Evolutionary conservation across 2,888 invertebrate species (phyloP).

Genomic region (Bombyx huttoni): DNA sequence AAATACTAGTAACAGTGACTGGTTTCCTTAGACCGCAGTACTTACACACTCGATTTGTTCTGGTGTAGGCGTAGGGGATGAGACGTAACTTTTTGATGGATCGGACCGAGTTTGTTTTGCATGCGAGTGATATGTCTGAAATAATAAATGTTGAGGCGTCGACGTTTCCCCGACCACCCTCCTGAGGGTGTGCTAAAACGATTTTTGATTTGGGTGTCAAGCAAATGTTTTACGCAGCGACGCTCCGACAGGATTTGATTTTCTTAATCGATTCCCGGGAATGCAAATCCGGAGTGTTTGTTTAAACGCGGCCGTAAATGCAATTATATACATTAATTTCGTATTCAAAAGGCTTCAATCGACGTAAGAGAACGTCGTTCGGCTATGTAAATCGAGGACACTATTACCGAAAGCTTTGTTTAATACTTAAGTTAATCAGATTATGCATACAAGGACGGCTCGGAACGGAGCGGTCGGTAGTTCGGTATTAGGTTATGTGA

Average conservation of each 20-base stretch:
- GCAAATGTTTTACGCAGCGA: constrained; percentile 69
- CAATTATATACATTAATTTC: constrained; percentile 9
- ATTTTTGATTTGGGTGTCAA: constrained; percentile 73
- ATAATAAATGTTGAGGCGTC: constrained; percentile 73
- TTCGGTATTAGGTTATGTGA: constrained; percentile 56
- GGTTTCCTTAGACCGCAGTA: constrained; percentile 45
- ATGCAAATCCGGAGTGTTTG: constrained; percentile 39
- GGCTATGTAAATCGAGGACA: constrained; percentile 45
- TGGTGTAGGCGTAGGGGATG: constrained; percentile 29
- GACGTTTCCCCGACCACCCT: constrained; percentile 55
- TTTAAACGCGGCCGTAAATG: constrained; percentile 3
- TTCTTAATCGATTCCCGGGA: constrained; percentile 65
- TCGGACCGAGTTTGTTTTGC: constrained; percentile 72
- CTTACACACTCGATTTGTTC: constrained; percentile 71
- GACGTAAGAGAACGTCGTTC: constrained; percentile 17
- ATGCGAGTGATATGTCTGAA: constrained; percentile 73
- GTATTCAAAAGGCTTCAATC: constrained; percentile 31
- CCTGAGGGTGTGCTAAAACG: constrained; percentile 65
- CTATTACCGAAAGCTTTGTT: constrained; percentile 55
- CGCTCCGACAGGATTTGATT: constrained; percentile 65
- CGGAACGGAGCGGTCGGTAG: constrained; percentile 39
- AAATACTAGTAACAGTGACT: neutral
- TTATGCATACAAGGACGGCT: constrained; percentile 70
- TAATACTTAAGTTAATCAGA: constrained; percentile 68
- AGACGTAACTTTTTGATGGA: constrained; percentile 69